A percentile compares a stretch with the other conserved stretches of the same genome.
Evolutionary conservation across 2,888 invertebrate species (phyloP).

Genomic region (Mythimna vitellina): DNA sequence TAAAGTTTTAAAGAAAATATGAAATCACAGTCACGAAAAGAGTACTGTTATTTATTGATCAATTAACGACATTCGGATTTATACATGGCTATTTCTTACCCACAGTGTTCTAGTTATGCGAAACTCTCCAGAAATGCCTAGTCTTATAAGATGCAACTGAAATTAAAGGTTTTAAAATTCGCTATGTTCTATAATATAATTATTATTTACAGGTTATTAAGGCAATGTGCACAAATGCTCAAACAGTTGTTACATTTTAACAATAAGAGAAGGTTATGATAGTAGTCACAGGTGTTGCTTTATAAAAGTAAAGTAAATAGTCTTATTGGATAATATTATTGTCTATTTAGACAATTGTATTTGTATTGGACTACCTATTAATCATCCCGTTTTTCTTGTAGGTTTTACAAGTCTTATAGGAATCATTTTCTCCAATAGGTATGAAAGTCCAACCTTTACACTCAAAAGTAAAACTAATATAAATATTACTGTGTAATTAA

Average conservation of each 20-base stretch:
- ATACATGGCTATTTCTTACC: not conserved
- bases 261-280: constrained; percentile 71
- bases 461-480: not conserved
- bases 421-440: constrained; percentile 12
- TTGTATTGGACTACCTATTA: constrained; percentile 38
- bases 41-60: not conserved
- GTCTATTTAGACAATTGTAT: constrained; percentile 62
- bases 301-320: constrained; percentile 66
- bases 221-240: constrained; percentile 61
- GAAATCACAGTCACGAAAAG: not conserved
- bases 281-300: constrained; percentile 76
- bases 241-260: constrained; percentile 66
- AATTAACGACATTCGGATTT: not conserved
- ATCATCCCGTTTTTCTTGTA: constrained; percentile 43
- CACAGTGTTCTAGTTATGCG: not conserved
- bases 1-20: too few relatives aligned
- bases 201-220: constrained; percentile 20
- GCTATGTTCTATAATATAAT: not conserved
- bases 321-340: constrained; percentile 71
- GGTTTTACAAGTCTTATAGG: constrained; percentile 11
- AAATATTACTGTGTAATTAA: not conserved
- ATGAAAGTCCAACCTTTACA: not conserved
- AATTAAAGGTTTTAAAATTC: not conserved
- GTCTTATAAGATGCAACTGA: not conserved
- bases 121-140: not conserved